Percentiles rank a stretch among this genome's conserved stretches.
Evolutionary conservation across 2,113 vertebrate genomes (phyloP).

Genomic region (Brachyhypopomus occidentalis): DNA sequence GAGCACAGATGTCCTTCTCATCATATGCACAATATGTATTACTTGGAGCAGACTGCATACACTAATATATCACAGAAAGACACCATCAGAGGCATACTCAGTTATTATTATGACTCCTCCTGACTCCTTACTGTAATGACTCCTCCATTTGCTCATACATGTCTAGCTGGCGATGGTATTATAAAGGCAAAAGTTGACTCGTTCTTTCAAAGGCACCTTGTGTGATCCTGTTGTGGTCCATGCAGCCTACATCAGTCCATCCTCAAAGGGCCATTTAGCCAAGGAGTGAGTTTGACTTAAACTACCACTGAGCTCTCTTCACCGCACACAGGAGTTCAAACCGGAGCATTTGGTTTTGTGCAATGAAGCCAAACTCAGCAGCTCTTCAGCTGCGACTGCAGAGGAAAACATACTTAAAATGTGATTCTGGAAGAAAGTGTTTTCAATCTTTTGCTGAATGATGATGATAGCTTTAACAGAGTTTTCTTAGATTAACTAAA

Average conservation of each 20-base stretch:
- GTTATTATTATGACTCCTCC: no score
- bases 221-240: neutral
- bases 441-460: no score
- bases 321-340: constrained; percentile 13
- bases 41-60: no score
- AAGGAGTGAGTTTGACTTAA: constrained; percentile 16
- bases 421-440: no score
- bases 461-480: neutral
- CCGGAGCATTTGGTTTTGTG: neutral
- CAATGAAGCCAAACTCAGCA: constrained; percentile 5
- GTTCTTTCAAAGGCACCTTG: neutral
- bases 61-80: no score
- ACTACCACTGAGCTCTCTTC: constrained; percentile 10
- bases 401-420: no score
- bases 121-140: no score
- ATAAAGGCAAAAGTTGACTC: constrained; percentile 12
- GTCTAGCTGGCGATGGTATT: neutral
- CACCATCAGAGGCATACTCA: no score
- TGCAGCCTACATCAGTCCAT: neutral
- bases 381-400: neutral
- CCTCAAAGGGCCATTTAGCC: constrained; percentile 2
- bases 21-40: no score
- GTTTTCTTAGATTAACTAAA: neutral
- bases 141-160: neutral
- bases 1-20: no score